Evolutionary conservation across 1,140 invertebrate genomes (phyloP), one percentile per base, ranked within the genome.

Genomic region (Atta texana): DNA sequence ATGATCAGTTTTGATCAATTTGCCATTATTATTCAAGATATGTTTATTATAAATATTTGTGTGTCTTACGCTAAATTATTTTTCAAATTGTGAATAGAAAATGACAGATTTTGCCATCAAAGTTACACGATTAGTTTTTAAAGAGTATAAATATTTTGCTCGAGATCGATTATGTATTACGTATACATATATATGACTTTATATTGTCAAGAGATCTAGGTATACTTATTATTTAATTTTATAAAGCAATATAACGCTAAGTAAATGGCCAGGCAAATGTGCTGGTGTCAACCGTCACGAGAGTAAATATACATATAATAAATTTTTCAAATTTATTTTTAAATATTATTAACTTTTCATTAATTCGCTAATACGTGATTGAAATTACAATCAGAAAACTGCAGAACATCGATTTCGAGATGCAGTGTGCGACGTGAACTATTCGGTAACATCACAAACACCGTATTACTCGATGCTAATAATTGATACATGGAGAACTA

Each of bases 171-270:
- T 53, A 68, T 51, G 49, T 51, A 51, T 81, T 44, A 44, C 8
- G 10, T 24, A 21, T 28, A 80, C 63, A 21, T 44, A 21, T 61
- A 14, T 61, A 14, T 49, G 39, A 63, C 49, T 69, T 16, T 44
- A 31, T 44, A 51, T 55, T 55, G 16, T 69, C 31, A 31, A 68
- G 16, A 31, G 5, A 57, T 49, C 24, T 21, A 55, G 31, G 14
- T 68, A 16, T 24, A 81, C 31, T n/a, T n/a, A 44, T 81, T 81
- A 44, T 55, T 53, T 80, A 55, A 39, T 69, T 80, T 68, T 69
- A 55, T 55, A 69, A 69, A 57, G 63, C 63, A 68, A 69, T 80
- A 44, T 80, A 75, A 75, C 55, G n/a, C 39, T n/a, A 57, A 16
- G 18, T 12, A 24, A n/a, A n/a, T n/a, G n/a, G n/a, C n/a, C n/a